Evolutionary conservation across 2,797 vertebrate species (phyloP), one percentile per base, ranked within the genome.

Genomic region (Lepus townsendii): DNA sequence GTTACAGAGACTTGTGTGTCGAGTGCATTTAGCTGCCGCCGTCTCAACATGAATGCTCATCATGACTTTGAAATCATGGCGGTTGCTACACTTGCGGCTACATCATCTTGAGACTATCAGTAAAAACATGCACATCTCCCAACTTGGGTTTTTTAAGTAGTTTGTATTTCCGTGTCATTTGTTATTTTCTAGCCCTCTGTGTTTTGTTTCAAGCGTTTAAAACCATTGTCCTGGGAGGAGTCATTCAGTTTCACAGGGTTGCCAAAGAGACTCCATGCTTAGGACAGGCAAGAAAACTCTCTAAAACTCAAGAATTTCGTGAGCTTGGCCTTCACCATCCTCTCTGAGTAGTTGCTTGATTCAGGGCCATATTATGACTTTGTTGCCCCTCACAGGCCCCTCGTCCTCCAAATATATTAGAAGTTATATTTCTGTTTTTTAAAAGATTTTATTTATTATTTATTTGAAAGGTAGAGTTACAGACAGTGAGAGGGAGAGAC

Each of bases 201-300:
- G 63, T 82, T 91, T 96, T 92, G 50, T 62, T 83, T 84, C 27
- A 57, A 42, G 12, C 32, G 35, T 79, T 92, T 75, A 42, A 65
- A 90, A 38, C 14, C 52, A 22, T 54, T 38, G 60, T 71, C 65
- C 68, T 35, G n/a, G 90, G 42, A 69, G 54, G 1, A 38, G 24
- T 63, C 82, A 38, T 38, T 69, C 35, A 79, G 82, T 7, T 26
- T 82, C 27, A 30, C 12, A 62, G 38, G 50, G n/a, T 4, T 10
- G 79, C 63, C 3, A 4, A 85, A 76, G 63, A 50, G 52, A 88
- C 13, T 68, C 63, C 14, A 35, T 1, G 5, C 20, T 3, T 11
- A 52, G 8, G 7, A 54, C 50, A 78, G 65, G 14, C 3, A 11
- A 50, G 66, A 60, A 65, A 54, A 35, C 17, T 17, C 35, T n/a